Evolutionary conservation across 2,888 invertebrate genomes (phyloP).

Genomic region (Geophilus truncorum): DNA sequence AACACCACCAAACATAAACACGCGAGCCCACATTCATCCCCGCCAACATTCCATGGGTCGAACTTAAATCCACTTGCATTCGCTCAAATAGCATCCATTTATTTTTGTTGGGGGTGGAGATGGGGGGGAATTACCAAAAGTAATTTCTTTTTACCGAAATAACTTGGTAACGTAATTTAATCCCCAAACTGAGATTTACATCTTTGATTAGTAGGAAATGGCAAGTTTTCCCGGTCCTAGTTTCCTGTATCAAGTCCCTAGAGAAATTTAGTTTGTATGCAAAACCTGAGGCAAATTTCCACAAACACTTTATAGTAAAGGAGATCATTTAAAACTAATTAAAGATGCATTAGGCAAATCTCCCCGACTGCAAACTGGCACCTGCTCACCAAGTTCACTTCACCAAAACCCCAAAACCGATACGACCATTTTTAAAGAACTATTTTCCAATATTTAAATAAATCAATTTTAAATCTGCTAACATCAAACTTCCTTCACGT

Average conservation of each 20-base stretch:
- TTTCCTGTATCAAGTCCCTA: neutral
- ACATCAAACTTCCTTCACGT: neutral
- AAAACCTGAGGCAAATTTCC: constrained; percentile 13
- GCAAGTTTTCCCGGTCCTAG: neutral
- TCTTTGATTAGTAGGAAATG: neutral
- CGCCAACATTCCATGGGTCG: neutral
- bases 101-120: too few species aligned
- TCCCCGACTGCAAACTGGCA: neutral
- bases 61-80: too few species aligned
- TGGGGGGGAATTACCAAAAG: too few species aligned
- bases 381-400: neutral
- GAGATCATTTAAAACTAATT: constrained; percentile 21
- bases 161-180: neutral
- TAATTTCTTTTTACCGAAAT: neutral
- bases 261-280: constrained; percentile 21
- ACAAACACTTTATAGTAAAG: constrained; percentile 18
- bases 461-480: neutral
- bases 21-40: neutral
- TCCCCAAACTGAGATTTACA: neutral
- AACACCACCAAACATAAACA: constrained; percentile 24
- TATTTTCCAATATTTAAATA: neutral
- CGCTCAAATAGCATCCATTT: too few species aligned
- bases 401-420: neutral
- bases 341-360: constrained; percentile 21
- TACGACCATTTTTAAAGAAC: neutral